Evolutionary conservation across 2,113 vertebrate genomes (phyloP).

Genomic region (Zingel zingel): DNA sequence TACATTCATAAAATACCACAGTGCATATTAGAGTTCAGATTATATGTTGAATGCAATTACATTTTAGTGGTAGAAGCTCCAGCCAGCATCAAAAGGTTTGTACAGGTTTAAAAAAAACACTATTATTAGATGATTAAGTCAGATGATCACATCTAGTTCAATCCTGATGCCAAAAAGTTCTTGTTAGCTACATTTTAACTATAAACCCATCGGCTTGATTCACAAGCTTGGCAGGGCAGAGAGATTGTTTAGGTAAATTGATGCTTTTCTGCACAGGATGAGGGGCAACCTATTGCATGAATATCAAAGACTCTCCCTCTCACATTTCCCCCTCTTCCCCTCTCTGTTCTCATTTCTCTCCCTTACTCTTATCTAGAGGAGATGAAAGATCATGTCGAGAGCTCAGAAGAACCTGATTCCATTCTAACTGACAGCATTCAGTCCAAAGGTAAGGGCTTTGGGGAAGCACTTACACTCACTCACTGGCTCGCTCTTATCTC

Average conservation of each 20-base stretch:
- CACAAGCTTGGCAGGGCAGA: constrained; percentile 13
- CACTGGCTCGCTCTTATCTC: constrained; percentile 35
- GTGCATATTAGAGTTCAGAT: constrained; percentile 9
- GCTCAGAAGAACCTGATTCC: constrained; percentile 69
- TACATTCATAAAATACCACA: constrained; percentile 34
- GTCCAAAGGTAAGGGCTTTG: constrained; percentile 83
- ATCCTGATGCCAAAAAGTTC: constrained; percentile 1
- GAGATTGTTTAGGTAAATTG: constrained; percentile 27
- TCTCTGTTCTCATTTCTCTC: constrained; percentile 14
- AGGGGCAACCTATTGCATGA: constrained; percentile 23
- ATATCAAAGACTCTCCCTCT: constrained; percentile 35
- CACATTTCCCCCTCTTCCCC: not conserved
- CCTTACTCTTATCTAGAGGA: constrained; percentile 68
- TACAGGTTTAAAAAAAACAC: constrained; percentile 12
- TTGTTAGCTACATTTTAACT: not conserved
- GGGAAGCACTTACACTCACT: constrained; percentile 36
- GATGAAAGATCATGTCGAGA: constrained; percentile 71
- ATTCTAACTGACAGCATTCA: constrained; percentile 78
- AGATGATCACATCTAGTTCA: not conserved
- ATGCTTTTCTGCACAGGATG: constrained; percentile 29
- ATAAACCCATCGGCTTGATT: constrained; percentile 33
- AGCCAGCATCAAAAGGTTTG: constrained; percentile 5
- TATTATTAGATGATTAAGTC: not conserved
- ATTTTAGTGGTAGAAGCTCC: not conserved
- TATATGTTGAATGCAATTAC: constrained; percentile 14